These are phyloP conservation scores for Microctonus hyperodae DNA, from an alignment of 2,888 invertebrate species.

Conservation along the genomic window DNA sequence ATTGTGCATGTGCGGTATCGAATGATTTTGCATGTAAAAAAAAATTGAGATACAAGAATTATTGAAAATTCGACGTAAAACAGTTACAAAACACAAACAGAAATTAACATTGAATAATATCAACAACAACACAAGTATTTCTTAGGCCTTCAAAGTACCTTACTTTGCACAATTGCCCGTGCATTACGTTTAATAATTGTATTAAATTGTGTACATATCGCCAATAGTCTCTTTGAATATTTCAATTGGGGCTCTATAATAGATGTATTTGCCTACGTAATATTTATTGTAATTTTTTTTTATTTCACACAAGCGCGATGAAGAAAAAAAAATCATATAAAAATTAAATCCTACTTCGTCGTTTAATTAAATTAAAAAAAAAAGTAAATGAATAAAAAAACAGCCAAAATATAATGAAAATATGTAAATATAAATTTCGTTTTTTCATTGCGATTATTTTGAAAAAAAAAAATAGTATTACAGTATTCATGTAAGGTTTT, in stretches of 20 bases:
- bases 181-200: slow-evolving; percentile 31
- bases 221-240: slow-evolving; percentile 28
- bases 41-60: background rate
- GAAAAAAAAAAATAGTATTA: background rate
- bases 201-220: slow-evolving; percentile 38
- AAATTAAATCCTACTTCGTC: background rate
- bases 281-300: slow-evolving; percentile 24
- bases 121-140: slow-evolving; percentile 15
- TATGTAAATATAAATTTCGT: background rate
- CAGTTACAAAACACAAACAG: no score
- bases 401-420: background rate
- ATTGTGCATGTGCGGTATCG: background rate
- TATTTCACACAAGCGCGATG: background rate
- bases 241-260: slow-evolving; percentile 27
- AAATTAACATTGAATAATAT: background rate
- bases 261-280: slow-evolving; percentile 23
- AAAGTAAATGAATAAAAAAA: no score
- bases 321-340: background rate
- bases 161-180: slow-evolving; percentile 26
- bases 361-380: no score
- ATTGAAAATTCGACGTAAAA: background rate
- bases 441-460: background rate
- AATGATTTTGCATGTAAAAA: background rate
- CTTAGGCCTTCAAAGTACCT: slow-evolving; percentile 30
- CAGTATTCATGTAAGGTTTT: background rate